These are phyloP conservation scores for Eilema depressum DNA, from an alignment of 2,888 invertebrate genomes.

Conservation along the genomic window DNA sequence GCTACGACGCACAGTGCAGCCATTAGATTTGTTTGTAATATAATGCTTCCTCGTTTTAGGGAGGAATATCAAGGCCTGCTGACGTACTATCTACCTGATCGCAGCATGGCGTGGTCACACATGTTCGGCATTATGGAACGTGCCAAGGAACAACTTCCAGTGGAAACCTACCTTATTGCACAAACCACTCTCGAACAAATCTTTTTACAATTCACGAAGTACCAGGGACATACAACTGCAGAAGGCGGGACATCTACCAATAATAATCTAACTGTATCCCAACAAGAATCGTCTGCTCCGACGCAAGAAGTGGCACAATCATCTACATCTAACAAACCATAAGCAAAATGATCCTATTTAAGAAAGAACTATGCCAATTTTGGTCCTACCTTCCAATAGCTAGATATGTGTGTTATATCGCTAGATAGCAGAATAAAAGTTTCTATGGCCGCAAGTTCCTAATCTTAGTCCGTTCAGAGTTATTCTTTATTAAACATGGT, in stretches of 20 bases:
- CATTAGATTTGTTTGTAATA: too few relatives aligned
- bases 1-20: too few relatives aligned
- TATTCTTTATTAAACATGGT: too few relatives aligned
- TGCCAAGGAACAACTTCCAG: slow-evolving; percentile 84
- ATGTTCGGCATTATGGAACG: slow-evolving; percentile 91
- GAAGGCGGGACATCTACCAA: neutral
- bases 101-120: slow-evolving; percentile 88
- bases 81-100: slow-evolving; percentile 90
- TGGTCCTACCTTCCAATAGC: too few relatives aligned
- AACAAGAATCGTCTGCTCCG: neutral
- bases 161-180: slow-evolving; percentile 93
- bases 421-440: too few relatives aligned
- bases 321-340: neutral
- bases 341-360: neutral
- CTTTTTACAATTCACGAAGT: slow-evolving; percentile 90
- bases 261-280: neutral
- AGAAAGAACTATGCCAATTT: too few relatives aligned
- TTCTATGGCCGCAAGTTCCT: too few relatives aligned
- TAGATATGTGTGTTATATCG: too few relatives aligned
- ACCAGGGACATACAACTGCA: slow-evolving; percentile 57
- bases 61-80: slow-evolving; percentile 91
- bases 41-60: slow-evolving; percentile 62
- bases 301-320: neutral
- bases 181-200: slow-evolving; percentile 94
- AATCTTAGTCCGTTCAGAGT: too few relatives aligned